These are phyloP conservation scores for Percina caprodes DNA, from an alignment of 2,113 vertebrate genomes.

Conservation along the genomic window DNA sequence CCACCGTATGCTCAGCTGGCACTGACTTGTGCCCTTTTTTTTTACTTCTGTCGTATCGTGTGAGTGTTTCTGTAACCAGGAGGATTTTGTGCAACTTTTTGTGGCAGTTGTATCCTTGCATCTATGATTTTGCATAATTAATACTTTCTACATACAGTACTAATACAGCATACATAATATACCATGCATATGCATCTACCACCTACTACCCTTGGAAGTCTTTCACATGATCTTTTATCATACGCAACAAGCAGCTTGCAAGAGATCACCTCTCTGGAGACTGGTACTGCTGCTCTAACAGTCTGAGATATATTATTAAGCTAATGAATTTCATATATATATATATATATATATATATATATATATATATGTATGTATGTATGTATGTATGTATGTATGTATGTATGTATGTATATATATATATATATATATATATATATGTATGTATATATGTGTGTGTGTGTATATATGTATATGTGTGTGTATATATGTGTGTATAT, in stretches of 20 bases:
- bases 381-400: too few species aligned
- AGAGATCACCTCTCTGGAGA: constrained; percentile 22
- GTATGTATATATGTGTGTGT: too few species aligned
- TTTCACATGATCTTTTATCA: constrained; percentile 27
- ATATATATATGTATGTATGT: too few species aligned
- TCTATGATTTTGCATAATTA: background rate
- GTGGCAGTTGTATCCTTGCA: background rate
- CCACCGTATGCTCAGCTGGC: constrained; percentile 14
- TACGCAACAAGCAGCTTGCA: background rate
- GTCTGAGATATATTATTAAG: constrained; percentile 7
- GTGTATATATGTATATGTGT: too few species aligned
- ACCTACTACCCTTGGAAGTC: background rate
- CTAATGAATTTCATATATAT: constrained; percentile 29
- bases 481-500: too few species aligned
- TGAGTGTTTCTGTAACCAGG: background rate
- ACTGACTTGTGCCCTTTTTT: background rate
- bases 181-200: background rate
- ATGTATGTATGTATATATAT: too few species aligned
- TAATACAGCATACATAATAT: background rate
- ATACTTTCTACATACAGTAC: background rate
- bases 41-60: background rate
- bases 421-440: too few species aligned
- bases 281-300: background rate
- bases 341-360: too few species aligned
- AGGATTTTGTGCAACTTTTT: background rate